A percentile compares a stretch with the other conserved stretches of the same genome.
Evolutionary conservation across 2,888 invertebrate genomes (phyloP).

Genomic region (Bruchidius siliquastri): DNA sequence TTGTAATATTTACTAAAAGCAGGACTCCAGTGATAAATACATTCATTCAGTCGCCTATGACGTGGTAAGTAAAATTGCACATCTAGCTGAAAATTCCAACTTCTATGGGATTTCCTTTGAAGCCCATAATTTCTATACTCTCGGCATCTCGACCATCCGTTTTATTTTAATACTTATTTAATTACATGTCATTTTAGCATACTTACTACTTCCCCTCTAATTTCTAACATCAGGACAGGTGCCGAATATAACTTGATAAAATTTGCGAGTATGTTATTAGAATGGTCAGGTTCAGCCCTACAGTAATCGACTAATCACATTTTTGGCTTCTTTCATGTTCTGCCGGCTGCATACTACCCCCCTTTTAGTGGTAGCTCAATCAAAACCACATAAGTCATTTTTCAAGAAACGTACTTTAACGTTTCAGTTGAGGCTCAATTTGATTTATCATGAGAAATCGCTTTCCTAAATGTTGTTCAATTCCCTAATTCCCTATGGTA

Average conservation of each 20-base stretch:
- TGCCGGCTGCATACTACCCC: neutral
- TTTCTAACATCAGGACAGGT: slow-evolving; percentile 26
- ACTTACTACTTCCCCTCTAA: slow-evolving; percentile 23
- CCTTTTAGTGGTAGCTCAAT: too few species aligned
- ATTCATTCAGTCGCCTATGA: too few species aligned
- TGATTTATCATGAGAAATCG: too few species aligned
- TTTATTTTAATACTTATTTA: slow-evolving; percentile 26
- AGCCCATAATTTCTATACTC: slow-evolving; percentile 17
- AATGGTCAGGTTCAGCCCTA: slow-evolving; percentile 13
- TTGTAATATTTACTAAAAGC: too few species aligned
- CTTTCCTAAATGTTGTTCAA: too few species aligned
- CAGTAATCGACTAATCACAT: slow-evolving; percentile 21
- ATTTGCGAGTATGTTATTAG: slow-evolving; percentile 23
- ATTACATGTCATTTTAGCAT: slow-evolving; percentile 23
- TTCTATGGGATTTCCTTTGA: slow-evolving; percentile 9
- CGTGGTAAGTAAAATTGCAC: too few species aligned
- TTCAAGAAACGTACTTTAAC: too few species aligned
- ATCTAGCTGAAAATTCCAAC: neutral
- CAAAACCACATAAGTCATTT: too few species aligned
- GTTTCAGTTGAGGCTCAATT: too few species aligned
- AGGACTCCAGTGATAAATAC: too few species aligned
- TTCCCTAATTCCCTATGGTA: too few species aligned
- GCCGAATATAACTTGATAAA: slow-evolving; percentile 24
- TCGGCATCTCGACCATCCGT: slow-evolving; percentile 13
- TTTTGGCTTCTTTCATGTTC: neutral